Evolutionary conservation across 2,113 vertebrate species (phyloP).

Genomic region (Peromyscus californicus): DNA sequence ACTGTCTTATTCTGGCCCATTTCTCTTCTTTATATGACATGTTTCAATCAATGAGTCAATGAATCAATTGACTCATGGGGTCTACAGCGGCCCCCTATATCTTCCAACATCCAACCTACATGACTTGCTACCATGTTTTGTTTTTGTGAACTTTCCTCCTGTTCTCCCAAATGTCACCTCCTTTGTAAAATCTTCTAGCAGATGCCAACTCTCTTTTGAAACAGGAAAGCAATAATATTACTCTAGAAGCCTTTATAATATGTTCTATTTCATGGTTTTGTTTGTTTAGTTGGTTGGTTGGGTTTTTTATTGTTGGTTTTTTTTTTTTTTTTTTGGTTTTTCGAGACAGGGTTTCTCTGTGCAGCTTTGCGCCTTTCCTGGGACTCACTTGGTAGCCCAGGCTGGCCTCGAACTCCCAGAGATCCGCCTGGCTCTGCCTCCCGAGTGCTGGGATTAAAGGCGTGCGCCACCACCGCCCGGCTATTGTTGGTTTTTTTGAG

Average conservation of each 20-base stretch:
- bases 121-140: slow-evolving; percentile 3
- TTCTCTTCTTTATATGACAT: not conserved
- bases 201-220: slow-evolving; percentile 19
- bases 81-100: not conserved
- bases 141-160: slow-evolving; percentile 41
- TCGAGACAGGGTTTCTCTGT: too few relatives aligned
- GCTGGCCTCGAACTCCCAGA: too few relatives aligned
- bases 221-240: slow-evolving; percentile 16
- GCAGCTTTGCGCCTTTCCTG: too few relatives aligned
- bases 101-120: not conserved
- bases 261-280: not conserved
- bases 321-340: not conserved
- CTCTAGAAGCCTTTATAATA: not conserved
- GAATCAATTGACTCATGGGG: not conserved
- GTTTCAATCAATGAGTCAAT: not conserved
- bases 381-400: too few relatives aligned
- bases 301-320: not conserved
- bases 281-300: not conserved
- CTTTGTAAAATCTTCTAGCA: slow-evolving; percentile 58
- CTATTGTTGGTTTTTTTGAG: not conserved
- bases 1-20: not conserved
- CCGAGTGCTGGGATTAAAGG: too few relatives aligned
- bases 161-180: slow-evolving; percentile 59
- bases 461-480: too few relatives aligned
- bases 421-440: too few relatives aligned